Evolutionary conservation across 2,113 vertebrate species (phyloP).

Genomic region (Euleptes europaea): DNA sequence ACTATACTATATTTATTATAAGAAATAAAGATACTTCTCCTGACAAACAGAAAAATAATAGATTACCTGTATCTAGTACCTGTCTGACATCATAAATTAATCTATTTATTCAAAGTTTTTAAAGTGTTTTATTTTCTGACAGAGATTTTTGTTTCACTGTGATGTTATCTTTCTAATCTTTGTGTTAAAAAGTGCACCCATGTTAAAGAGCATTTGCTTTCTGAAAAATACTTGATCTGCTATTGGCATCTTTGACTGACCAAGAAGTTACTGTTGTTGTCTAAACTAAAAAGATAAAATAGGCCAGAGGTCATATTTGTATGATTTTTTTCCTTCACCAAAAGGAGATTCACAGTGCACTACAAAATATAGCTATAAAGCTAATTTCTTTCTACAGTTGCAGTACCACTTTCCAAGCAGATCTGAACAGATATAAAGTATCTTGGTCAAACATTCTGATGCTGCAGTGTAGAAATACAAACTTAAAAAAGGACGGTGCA

Average conservation of each 20-base stretch:
- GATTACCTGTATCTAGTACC: conserved; percentile 44
- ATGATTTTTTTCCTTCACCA: background rate
- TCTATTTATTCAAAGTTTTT: conserved; percentile 18
- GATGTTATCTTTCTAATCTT: background rate
- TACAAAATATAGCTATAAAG: background rate
- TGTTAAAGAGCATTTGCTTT: background rate
- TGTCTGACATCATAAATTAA: conserved; percentile 35
- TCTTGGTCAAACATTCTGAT: conserved; percentile 7
- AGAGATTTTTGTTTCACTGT: background rate
- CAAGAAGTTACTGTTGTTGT: conserved; percentile 15
- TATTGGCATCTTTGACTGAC: background rate
- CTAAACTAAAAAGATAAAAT: background rate
- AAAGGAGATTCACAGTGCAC: background rate
- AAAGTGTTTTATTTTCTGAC: conserved; percentile 5
- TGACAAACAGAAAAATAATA: conserved; percentile 45
- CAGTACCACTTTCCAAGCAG: background rate
- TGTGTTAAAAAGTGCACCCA: background rate
- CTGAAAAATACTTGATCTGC: background rate
- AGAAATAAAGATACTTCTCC: conserved; percentile 49
- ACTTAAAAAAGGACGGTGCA: background rate
- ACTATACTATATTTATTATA: conserved; percentile 50
- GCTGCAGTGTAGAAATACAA: background rate
- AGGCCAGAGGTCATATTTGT: background rate
- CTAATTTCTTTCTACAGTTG: background rate
- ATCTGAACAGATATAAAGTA: background rate